A percentile compares a stretch with the other conserved stretches of the same genome.
Conservation (phyloP, 1,140 invertebrate genomes). For the Gonatopus flavifemur region DNA sequence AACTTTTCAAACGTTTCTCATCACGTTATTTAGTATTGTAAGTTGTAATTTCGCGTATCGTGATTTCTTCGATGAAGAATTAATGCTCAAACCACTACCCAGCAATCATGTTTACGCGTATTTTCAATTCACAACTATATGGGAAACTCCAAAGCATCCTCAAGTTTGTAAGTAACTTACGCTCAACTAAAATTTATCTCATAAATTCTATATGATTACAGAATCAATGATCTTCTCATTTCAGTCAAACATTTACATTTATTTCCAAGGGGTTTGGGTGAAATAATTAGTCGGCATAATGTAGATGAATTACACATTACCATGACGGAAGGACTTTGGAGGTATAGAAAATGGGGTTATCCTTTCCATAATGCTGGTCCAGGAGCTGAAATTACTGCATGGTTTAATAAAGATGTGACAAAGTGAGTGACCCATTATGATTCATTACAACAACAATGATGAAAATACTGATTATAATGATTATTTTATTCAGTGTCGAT, state of each 20-base stretch:
- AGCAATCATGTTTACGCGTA: slow-evolving; percentile 79
- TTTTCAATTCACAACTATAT: slow-evolving; percentile 83
- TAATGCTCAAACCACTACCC: slow-evolving; percentile 76
- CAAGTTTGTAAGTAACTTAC: slow-evolving; percentile 64
- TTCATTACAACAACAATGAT: too few relatives aligned
- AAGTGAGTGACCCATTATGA: slow-evolving; percentile 33
- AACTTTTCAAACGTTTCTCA: too few relatives aligned
- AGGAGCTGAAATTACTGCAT: slow-evolving; percentile 90
- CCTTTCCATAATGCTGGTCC: slow-evolving; percentile 82
- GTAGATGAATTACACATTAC: slow-evolving; percentile 90
- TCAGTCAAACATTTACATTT: slow-evolving; percentile 79
- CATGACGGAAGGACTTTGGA: slow-evolving; percentile 92
- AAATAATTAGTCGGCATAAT: slow-evolving; percentile 83
- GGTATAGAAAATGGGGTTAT: slow-evolving; percentile 91
- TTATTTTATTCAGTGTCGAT: slow-evolving; percentile 63
- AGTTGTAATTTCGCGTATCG: slow-evolving; percentile 30
- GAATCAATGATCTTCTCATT: slow-evolving; percentile 40
- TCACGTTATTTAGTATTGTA: slow-evolving; percentile 15
- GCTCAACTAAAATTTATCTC: background rate
- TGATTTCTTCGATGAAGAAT: slow-evolving; percentile 78
- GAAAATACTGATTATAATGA: background rate
- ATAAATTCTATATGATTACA: background rate
- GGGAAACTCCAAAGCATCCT: slow-evolving; percentile 61
- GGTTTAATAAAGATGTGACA: slow-evolving; percentile 71
- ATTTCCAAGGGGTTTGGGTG: slow-evolving; percentile 87